phyloP scores from a whole-genome alignment of 2,888 invertebrate species.

The Diadromus collaris region DNA sequence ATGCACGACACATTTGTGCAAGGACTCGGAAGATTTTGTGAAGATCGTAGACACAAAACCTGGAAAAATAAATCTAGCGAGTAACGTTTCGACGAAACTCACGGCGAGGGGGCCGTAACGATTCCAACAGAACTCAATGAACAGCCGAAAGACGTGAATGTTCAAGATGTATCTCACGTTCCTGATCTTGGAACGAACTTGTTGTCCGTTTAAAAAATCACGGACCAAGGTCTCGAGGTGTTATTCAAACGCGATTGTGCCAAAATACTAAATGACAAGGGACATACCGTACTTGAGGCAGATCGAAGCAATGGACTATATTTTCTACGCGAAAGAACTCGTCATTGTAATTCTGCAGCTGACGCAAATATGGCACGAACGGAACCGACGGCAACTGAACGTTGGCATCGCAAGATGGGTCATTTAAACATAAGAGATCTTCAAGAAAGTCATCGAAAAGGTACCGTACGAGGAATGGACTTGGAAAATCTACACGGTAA shows the following conservation, averaged over 20 bases:
- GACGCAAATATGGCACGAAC: not conserved
- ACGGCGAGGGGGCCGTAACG: slow-evolving; percentile 1
- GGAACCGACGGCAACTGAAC: not conserved
- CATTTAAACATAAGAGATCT: slow-evolving; percentile 59
- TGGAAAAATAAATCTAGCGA: slow-evolving; percentile 10
- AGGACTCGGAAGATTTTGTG: not conserved
- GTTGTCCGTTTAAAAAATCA: slow-evolving; percentile 49
- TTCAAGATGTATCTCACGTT: slow-evolving; percentile 18
- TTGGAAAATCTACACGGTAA: not conserved
- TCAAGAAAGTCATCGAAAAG: slow-evolving; percentile 32
- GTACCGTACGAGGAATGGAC: slow-evolving; percentile 41
- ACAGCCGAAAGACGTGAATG: not conserved
- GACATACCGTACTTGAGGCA: slow-evolving; percentile 34
- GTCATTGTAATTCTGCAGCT: not conserved
- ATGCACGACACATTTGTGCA: slow-evolving; percentile 9
- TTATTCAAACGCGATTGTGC: slow-evolving; percentile 21
- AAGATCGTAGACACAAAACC: slow-evolving; percentile 1
- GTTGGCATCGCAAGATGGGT: slow-evolving; percentile 58
- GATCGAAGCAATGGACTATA: slow-evolving; percentile 43
- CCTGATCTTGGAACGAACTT: slow-evolving; percentile 52
- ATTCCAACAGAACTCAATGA: not conserved
- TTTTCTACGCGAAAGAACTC: slow-evolving; percentile 10
- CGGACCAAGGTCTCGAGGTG: slow-evolving; percentile 28
- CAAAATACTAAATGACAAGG: not conserved
- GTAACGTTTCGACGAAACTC: slow-evolving; percentile 2